Evolutionary conservation across 2,113 vertebrate species (phyloP), one percentile per base, ranked within the genome.

Genomic region (Syngnathus floridae): DNA sequence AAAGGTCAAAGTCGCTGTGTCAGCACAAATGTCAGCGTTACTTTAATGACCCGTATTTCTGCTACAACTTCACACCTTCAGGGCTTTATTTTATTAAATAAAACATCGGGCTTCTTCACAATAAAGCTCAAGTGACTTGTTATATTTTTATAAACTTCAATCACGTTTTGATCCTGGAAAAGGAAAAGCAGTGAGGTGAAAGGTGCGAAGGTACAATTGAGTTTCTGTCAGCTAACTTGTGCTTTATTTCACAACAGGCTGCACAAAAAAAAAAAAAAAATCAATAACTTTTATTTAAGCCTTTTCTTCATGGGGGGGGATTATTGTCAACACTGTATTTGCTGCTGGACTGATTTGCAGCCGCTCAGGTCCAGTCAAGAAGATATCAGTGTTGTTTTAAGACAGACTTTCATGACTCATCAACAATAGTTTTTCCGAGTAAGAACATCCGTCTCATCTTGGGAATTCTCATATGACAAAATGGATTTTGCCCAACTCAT

Each of bases 1-100:
- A 75, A 85, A 81, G 74, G 83, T 77, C 78, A 72, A 11, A 49
- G 51, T 54, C 26, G 70, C 31, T 49, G 37, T 75, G 64, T 76
- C 60, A 65, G 68, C 73, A 78, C 16, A 82, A 79, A 82, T 74
- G 70, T 51, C 65, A 63, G 26, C n/a, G 19, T 40, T 64, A 48
- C 60, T 62, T 35, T 56, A 64, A 64, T 62, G 21, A 67, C 37
- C 5, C 9, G 22, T 7, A 45, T 62, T 31, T 62, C 41, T 17
- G 13, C n/a, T 4, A 17, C 1, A 4, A 12, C 41, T 69, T 73
- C 57, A 5, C 16, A 11, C 58, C n/a, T 63, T 51, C 2, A 35
- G 56, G 66, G 55, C 51, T 73, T 68, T 63, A n/a, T 65, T 21
- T n/a, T 46, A 37, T 51, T 59, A 46, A 77, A 64, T 8, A n/a